These are phyloP conservation scores for Radopholus similis DNA, from an alignment of 1,140 invertebrate species.

Conservation along the genomic window DNA sequence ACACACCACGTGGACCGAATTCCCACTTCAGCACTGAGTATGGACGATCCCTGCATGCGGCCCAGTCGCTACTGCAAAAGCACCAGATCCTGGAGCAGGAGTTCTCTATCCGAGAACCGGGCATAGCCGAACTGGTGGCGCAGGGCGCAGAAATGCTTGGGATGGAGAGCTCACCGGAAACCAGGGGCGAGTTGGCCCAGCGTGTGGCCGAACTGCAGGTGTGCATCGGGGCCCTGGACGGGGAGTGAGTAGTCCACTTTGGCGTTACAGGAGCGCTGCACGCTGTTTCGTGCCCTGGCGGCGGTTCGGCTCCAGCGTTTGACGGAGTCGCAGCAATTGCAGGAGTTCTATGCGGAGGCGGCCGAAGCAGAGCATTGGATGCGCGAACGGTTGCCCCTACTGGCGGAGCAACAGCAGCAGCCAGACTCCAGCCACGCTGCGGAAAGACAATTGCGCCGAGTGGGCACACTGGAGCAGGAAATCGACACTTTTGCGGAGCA, in stretches of 20 bases:
- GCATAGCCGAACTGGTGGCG: background rate
- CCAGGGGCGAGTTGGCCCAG: background rate
- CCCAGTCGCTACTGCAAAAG: conserved; percentile 94
- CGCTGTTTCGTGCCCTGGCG: conserved; percentile 69
- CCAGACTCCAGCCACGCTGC: conserved; percentile 78
- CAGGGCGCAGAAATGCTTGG: conserved; percentile 61
- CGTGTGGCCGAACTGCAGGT: background rate
- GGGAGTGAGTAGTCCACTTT: conserved; percentile 44
- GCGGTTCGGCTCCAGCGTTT: conserved; percentile 75
- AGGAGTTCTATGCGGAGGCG: conserved; percentile 80
- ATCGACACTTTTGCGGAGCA: conserved; percentile 71
- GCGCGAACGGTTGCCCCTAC: conserved; percentile 66
- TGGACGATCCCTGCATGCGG: conserved; percentile 90
- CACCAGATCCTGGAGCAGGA: conserved; percentile 80
- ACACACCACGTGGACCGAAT: background rate
- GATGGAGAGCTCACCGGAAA: conserved; percentile 59
- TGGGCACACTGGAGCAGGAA: conserved; percentile 77
- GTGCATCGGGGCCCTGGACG: background rate
- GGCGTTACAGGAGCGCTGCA: conserved; percentile 66
- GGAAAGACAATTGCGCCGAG: conserved; percentile 71
- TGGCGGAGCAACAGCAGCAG: conserved; percentile 58
- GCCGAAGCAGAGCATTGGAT: conserved; percentile 81
- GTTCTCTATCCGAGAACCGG: conserved; percentile 75
- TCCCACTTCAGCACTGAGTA: conserved; percentile 70
- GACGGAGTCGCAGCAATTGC: conserved; percentile 77